Evolutionary conservation across 2,113 vertebrate genomes (phyloP).

Genomic region (Crotalus tigris): DNA sequence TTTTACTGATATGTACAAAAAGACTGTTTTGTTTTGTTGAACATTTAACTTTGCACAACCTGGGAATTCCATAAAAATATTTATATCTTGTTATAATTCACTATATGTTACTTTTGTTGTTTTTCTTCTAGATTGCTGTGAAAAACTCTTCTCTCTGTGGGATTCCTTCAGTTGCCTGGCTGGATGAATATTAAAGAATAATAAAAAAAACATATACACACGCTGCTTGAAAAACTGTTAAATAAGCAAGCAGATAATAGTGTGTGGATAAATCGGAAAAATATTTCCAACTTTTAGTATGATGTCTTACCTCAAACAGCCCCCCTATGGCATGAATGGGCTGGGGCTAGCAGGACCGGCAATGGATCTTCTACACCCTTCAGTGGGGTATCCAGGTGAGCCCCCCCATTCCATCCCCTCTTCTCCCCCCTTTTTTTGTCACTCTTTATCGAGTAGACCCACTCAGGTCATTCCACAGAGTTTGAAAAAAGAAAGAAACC

Average conservation of each 20-base stretch:
- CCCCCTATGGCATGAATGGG: constrained; percentile 96
- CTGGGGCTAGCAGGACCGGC: constrained; percentile 93
- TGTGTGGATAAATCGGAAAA: constrained; percentile 67
- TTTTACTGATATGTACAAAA: not conserved
- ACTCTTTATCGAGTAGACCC: not conserved
- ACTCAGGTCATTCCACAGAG: not conserved
- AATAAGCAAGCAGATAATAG: not conserved
- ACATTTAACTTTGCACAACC: not conserved
- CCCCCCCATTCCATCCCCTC: not conserved
- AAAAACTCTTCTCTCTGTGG: constrained; percentile 58
- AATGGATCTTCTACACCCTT: constrained; percentile 96
- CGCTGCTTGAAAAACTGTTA: not conserved
- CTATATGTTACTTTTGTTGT: not conserved
- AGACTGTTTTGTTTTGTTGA: not conserved
- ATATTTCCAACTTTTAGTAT: constrained; percentile 89
- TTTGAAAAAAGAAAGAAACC: not conserved
- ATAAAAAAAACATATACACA: not conserved
- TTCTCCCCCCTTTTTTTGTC: not conserved
- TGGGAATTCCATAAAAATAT: not conserved
- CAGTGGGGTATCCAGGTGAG: constrained; percentile 95
- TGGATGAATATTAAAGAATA: not conserved
- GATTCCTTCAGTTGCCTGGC: constrained; percentile 54
- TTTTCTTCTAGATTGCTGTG: constrained; percentile 48
- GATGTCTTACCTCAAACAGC: constrained; percentile 99
- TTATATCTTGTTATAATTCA: not conserved